Conservation (phyloP, 2,113 vertebrate genomes). For the Pomatostomus ruficeps region DNA sequence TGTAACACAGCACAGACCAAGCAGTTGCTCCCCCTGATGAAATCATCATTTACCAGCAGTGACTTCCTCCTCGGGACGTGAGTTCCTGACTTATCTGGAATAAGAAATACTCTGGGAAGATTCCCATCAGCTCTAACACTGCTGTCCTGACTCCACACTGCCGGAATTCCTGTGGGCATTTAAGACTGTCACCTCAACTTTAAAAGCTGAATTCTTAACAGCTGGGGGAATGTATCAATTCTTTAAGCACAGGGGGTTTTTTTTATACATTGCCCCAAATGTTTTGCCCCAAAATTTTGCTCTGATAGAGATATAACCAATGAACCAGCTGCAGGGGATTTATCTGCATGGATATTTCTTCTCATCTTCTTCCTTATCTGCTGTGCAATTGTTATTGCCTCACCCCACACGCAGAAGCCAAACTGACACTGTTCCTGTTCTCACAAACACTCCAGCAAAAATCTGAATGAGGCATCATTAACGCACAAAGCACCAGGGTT, state of each 20-base stretch:
- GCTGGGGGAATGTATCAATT: neutral
- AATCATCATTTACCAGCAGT: neutral
- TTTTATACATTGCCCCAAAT: neutral
- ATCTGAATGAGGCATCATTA: neutral
- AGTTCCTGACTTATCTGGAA: neutral
- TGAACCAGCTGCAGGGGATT: neutral
- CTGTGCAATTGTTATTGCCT: neutral
- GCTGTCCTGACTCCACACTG: neutral
- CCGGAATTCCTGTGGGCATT: neutral
- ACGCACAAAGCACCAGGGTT: neutral
- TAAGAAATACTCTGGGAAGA: neutral
- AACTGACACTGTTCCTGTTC: neutral
- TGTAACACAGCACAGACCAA: neutral
- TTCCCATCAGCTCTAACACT: neutral
- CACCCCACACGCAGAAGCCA: neutral
- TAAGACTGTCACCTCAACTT: neutral
- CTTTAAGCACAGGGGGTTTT: neutral
- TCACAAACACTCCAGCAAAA: neutral
- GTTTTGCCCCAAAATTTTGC: neutral
- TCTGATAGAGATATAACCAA: neutral
- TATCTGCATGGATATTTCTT: neutral
- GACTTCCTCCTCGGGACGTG: neutral
- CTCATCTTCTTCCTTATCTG: neutral
- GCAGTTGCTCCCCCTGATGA: rapidly evolving
- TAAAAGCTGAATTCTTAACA: neutral